These are phyloP conservation scores for Lamprotornis superbus DNA, from an alignment of 2,113 vertebrate species.

Conservation along the genomic window DNA sequence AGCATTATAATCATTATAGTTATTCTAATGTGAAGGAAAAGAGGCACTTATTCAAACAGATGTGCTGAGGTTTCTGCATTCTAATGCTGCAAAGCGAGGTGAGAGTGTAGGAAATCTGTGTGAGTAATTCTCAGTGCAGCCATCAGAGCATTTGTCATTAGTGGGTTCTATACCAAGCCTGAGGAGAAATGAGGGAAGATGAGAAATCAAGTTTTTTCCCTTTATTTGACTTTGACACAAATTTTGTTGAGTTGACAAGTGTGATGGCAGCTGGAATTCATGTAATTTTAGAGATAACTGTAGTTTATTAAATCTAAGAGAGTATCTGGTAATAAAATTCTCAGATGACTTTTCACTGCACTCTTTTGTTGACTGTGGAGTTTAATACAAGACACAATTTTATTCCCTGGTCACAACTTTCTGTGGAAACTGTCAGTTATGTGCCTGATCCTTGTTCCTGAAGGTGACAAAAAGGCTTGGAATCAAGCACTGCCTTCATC, in stretches of 20 bases:
- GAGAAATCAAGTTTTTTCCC: not conserved
- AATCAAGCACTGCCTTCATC: not conserved
- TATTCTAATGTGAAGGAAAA: constrained; percentile 13
- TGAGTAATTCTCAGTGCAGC: not conserved
- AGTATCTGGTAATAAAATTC: not conserved
- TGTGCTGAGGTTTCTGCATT: not conserved
- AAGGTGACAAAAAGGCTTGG: not conserved
- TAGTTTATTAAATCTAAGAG: not conserved
- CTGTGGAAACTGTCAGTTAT: not conserved
- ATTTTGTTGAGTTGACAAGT: not conserved
- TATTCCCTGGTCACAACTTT: not conserved
- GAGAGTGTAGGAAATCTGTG: not conserved
- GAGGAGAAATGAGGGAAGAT: not conserved
- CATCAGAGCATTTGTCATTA: not conserved
- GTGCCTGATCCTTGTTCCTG: not conserved
- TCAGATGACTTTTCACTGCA: not conserved
- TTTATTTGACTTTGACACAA: not conserved
- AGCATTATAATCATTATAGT: not conserved
- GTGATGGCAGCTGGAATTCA: not conserved
- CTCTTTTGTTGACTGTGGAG: not conserved
- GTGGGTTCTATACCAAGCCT: not conserved
- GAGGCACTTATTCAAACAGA: constrained; percentile 6
- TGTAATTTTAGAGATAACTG: not conserved
- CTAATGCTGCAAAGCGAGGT: not conserved
- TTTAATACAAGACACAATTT: not conserved